Evolutionary conservation across 2,888 invertebrate species (phyloP).

Genomic region (Lasioglossum marginatum): DNA sequence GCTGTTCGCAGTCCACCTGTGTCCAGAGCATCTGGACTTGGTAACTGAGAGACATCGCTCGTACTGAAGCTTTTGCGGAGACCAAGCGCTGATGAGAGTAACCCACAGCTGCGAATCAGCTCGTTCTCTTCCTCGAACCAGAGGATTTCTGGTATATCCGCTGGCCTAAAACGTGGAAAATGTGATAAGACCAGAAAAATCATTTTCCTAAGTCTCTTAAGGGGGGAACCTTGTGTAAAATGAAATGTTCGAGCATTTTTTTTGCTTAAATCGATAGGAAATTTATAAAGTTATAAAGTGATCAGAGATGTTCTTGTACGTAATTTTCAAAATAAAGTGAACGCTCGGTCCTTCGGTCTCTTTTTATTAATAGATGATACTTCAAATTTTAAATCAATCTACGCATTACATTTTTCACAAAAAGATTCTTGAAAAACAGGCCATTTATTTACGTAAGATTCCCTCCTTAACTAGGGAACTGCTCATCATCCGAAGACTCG

Average conservation of each 20-base stretch:
- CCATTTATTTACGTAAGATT: no score
- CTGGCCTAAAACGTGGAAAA: slow-evolving; percentile 83
- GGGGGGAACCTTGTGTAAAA: no score
- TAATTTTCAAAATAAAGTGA: no score
- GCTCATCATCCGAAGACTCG: background rate
- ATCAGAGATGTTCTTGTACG: no score
- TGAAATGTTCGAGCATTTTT: no score
- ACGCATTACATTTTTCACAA: no score
- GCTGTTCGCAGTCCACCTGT: slow-evolving; percentile 80
- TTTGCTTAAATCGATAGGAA: no score
- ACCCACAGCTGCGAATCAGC: slow-evolving; percentile 92
- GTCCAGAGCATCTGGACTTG: slow-evolving; percentile 85
- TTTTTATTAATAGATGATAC: no score
- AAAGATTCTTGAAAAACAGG: no score
- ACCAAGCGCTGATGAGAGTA: slow-evolving; percentile 91
- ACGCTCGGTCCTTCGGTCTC: background rate
- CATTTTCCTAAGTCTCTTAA: background rate
- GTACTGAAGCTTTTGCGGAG: slow-evolving; percentile 94
- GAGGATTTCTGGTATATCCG: slow-evolving; percentile 88
- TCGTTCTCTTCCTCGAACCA: slow-evolving; percentile 92
- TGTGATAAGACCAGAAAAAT: background rate
- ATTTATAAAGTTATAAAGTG: no score
- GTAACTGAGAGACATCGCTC: slow-evolving; percentile 89
- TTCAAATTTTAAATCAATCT: no score
- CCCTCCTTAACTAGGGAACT: background rate